Percentiles rank a stretch among this genome's conserved stretches.
phyloP scores from a whole-genome alignment of 2,113 vertebrate genomes.

The Pterocles orientalis region DNA sequence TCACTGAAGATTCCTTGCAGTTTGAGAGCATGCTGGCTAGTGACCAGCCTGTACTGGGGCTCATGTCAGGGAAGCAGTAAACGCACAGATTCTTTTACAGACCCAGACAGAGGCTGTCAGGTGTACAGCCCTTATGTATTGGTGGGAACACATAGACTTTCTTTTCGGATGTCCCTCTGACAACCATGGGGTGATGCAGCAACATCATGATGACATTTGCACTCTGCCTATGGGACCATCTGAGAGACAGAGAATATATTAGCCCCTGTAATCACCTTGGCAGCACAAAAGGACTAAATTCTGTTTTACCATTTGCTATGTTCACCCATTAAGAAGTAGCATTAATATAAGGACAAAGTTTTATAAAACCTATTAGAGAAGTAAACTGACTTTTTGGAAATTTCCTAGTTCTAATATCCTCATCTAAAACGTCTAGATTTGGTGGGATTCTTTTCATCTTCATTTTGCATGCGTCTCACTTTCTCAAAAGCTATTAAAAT shows the following conservation, averaged over 20 bases:
- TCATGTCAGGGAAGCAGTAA: background rate
- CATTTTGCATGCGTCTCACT: background rate
- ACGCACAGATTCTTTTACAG: background rate
- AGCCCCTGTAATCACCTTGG: background rate
- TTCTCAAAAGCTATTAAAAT: background rate
- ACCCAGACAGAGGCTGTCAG: background rate
- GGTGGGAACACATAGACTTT: background rate
- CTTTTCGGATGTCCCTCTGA: background rate
- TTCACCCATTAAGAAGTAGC: background rate
- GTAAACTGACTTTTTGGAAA: background rate
- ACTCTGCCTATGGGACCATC: background rate
- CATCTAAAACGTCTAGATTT: background rate
- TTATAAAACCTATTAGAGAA: background rate
- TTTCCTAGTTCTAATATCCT: background rate
- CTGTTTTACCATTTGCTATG: background rate
- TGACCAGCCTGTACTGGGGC: background rate
- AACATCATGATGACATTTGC: background rate
- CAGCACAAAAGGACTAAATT: background rate
- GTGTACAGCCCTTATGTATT: background rate
- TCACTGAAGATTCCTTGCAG: background rate
- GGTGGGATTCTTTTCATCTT: background rate
- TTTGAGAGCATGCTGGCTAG: background rate
- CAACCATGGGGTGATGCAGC: background rate
- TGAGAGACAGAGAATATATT: background rate
- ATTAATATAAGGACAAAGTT: background rate